Conservation (phyloP, 2,797 vertebrate species). For the Protosalanx chinensis region DNA sequence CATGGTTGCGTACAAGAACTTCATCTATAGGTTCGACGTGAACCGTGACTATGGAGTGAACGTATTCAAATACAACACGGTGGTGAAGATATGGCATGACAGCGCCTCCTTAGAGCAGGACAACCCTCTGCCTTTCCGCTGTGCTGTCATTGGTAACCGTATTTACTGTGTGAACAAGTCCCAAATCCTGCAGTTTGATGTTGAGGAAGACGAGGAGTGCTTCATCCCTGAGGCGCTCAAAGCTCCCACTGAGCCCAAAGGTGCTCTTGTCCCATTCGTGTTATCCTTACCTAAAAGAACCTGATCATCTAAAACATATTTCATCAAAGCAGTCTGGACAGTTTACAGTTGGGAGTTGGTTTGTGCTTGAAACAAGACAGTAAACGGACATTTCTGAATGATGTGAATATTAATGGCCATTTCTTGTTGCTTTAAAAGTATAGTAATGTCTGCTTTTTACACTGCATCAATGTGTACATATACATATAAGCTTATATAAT, state of each 20-base stretch:
- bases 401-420: not conserved
- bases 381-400: not conserved
- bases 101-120: conserved; percentile 68
- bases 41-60: conserved; percentile 68
- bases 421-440: conserved; percentile 1
- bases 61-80: conserved; percentile 85
- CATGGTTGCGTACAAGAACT: conserved; percentile 85
- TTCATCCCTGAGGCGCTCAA: conserved; percentile 75
- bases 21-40: conserved; percentile 87
- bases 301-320: not conserved
- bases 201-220: conserved; percentile 70
- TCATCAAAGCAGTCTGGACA: not conserved
- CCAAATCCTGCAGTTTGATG: conserved; percentile 77
- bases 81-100: conserved; percentile 85
- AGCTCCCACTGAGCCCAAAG: conserved; percentile 74
- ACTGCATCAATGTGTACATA: not conserved
- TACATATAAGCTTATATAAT: not conserved
- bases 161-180: conserved; percentile 88
- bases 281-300: conserved; percentile 69
- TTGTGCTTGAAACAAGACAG: not conserved
- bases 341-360: conserved; percentile 4
- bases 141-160: conserved; percentile 76
- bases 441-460: not conserved
- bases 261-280: conserved; percentile 81
- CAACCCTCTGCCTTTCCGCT: conserved; percentile 80